Base-by-base conservation (phyloP, 2,797 vertebrate species). In the Ctenopoma multispine region DNA sequence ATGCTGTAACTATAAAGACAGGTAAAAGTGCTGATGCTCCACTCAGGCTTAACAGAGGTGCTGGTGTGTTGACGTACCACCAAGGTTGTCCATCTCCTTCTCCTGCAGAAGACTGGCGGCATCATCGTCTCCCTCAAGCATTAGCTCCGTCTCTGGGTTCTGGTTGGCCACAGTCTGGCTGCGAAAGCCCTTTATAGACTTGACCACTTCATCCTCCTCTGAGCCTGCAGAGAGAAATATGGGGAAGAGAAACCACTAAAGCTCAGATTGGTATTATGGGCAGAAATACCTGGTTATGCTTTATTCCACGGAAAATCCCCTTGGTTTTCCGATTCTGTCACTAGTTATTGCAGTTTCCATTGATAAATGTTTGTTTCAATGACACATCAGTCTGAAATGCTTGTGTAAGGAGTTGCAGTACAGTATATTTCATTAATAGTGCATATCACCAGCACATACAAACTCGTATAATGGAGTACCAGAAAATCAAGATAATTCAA, bases 41-140 rank as follows among this genome's bases (percentile, higher is more conserved):
- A 20, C n/a, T n/a, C n/a, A n/a, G n/a, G n/a, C n/a, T n/a, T n/a
- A n/a, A 59, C 62, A 60, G 59, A 53, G 48, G 49, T 9, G 44
- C 27, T 43, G 63, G 12, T 50, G 66, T 27, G 63, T 36, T 21
- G 72, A 85, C 88, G 92, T 93, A 99, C 98, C 97, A 89, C 96
- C 97, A 67, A 99, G 91, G 84, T 96, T 97, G 94, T 99, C 98
- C 66, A 97, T 95, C 87, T 99, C 98, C 69, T 99, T 99, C 87
- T 99, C 98, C 83, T 99, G 97, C 47, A 99, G 94, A 62, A 99
- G 92, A 80, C 97, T 98, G 87, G 95, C 95, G 1, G 95, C 93
- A 63, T 99, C 98, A 4, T 99, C 97, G 2, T 99, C 98, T 50
- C 96, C 97, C 82, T 99, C 98, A 74, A 99, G 91, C 92, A 96